A percentile compares a stretch with the other conserved stretches of the same genome.
phyloP scores from a whole-genome alignment of 2,113 vertebrate genomes.

The Barbus barbus region DNA sequence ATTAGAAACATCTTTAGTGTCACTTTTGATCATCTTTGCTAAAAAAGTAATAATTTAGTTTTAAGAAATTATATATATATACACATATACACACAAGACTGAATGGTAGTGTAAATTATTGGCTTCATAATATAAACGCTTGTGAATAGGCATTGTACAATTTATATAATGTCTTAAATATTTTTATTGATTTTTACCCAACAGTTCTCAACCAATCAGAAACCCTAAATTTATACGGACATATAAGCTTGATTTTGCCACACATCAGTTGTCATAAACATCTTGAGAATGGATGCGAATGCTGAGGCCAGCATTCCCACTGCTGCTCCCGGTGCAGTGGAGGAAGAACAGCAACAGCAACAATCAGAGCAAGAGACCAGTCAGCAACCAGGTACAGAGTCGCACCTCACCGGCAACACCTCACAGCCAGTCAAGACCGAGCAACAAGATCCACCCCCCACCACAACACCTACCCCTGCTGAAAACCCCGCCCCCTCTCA shows the following conservation, averaged over 20 bases:
- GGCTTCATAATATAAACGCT: no score
- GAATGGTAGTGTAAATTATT: no score
- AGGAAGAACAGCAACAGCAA: conserved; percentile 56
- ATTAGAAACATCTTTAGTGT: background rate
- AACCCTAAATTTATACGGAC: background rate
- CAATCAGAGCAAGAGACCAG: conserved; percentile 47
- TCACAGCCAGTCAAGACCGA: conserved; percentile 56
- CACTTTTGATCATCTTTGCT: no score
- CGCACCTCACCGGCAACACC: conserved; percentile 37
- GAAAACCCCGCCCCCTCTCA: conserved; percentile 12
- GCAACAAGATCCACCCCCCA: conserved; percentile 20
- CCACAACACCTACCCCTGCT: conserved; percentile 10
- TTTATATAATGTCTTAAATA: background rate
- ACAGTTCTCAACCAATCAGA: conserved; percentile 2
- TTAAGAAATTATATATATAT: no score
- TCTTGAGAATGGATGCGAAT: conserved; percentile 55
- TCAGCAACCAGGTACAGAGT: conserved; percentile 47
- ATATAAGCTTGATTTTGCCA: background rate
- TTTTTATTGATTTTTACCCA: background rate
- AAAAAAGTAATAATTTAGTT: no score
- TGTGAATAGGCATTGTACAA: no score
- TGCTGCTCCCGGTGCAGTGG: conserved; percentile 62
- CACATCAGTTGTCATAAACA: background rate
- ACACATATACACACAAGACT: no score
- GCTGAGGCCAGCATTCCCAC: conserved; percentile 42